A percentile compares a stretch with the other conserved stretches of the same genome.
Conservation (phyloP, 2,888 invertebrate species). For the Octodonta nipae region DNA sequence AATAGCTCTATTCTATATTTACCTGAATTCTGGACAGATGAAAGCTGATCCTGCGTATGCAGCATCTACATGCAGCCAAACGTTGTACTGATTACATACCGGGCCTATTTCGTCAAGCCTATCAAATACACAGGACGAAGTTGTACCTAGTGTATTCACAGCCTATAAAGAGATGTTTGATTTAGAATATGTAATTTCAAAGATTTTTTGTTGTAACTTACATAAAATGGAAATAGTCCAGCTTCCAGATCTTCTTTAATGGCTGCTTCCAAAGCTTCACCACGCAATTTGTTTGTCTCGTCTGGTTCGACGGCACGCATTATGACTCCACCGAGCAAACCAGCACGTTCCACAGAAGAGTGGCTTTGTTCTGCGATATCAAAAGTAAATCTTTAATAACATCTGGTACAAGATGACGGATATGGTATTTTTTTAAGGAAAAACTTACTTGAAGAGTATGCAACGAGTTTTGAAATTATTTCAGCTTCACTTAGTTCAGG, state of each 20-base stretch:
- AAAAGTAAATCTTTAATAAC: conserved; percentile 3
- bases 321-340: conserved; percentile 74
- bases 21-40: conserved; percentile 91
- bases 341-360: conserved; percentile 86
- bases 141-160: conserved; percentile 86
- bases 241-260: conserved; percentile 73
- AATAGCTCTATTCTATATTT: too few relatives aligned
- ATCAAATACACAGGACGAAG: conserved; percentile 92
- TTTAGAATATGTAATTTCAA: not conserved
- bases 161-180: conserved; percentile 39
- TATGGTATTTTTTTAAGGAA: not conserved
- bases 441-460: conserved; percentile 67
- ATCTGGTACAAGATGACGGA: not conserved
- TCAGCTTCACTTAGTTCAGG: conserved; percentile 63
- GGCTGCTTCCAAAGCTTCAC: conserved; percentile 60
- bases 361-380: conserved; percentile 68
- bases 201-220: conserved; percentile 50
- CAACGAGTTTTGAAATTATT: conserved; percentile 67
- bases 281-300: conserved; percentile 56
- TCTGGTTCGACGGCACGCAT: conserved; percentile 63
- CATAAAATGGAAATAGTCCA: conserved; percentile 92
- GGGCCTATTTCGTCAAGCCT: conserved; percentile 75
- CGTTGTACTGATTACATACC: conserved; percentile 56
- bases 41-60: conserved; percentile 94
- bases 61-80: conserved; percentile 95